These are phyloP conservation scores for Caenorhabditis parvicauda DNA, from an alignment of 2,888 invertebrate genomes.

Conservation along the genomic window DNA sequence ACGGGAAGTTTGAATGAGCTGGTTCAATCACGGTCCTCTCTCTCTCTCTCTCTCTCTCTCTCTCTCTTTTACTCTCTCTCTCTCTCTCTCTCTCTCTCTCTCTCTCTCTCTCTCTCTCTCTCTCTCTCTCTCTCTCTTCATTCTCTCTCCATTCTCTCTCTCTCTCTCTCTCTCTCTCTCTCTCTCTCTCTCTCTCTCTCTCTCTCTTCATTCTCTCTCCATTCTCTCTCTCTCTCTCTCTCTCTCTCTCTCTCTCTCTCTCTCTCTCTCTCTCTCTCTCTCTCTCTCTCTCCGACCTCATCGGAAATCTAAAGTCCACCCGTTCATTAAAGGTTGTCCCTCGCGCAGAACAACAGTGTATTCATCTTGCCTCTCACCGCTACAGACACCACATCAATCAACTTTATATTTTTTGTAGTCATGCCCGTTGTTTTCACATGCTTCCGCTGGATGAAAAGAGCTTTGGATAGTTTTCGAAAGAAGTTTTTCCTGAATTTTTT, in stretches of 20 bases:
- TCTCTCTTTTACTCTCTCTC: not conserved
- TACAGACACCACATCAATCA: not conserved
- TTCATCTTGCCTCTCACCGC: conserved; percentile 6
- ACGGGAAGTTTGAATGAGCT: no score
- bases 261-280: conserved; percentile 1
- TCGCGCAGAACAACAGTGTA: not conserved
- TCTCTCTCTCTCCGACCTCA: conserved; percentile 4
- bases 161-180: not conserved
- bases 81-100: not conserved
- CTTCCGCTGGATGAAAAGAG: not conserved
- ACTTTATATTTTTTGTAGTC: conserved; percentile 1
- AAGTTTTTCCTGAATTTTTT: no score
- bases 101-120: conserved; percentile 1
- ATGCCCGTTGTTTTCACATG: not conserved
- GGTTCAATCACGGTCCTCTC: not conserved
- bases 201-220: not conserved
- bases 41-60: conserved; percentile 2
- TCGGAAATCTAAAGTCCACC: conserved; percentile 4
- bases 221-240: conserved; percentile 1
- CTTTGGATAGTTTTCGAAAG: conserved; percentile 3
- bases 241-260: not conserved
- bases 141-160: not conserved
- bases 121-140: not conserved
- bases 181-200: not conserved
- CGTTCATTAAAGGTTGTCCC: conserved; percentile 4